These are phyloP conservation scores for Manacus vitellinus DNA, from an alignment of 2,113 vertebrate species.

Conservation along the genomic window DNA sequence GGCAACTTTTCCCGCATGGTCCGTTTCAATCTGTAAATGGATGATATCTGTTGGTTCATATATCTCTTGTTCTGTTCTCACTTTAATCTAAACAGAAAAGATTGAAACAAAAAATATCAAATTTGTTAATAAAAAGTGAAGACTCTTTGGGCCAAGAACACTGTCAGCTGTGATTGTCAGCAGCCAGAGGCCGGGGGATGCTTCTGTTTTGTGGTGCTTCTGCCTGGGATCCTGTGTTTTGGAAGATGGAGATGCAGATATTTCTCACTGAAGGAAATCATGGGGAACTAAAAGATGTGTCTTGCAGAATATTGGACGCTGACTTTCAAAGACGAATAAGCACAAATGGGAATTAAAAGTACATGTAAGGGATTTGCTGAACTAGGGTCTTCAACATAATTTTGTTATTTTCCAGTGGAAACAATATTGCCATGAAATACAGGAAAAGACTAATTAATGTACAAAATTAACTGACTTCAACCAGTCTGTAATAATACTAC, in stretches of 20 bases:
- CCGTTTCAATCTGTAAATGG: conserved; percentile 34
- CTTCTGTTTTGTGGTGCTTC: neutral
- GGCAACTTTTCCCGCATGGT: conserved; percentile 63
- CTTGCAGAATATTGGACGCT: neutral
- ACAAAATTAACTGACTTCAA: neutral
- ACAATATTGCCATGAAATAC: neutral
- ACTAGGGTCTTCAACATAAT: neutral
- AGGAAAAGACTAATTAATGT: neutral
- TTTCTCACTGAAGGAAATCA: neutral
- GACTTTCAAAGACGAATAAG: neutral
- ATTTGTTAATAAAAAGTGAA: neutral
- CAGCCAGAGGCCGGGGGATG: neutral
- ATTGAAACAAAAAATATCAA: neutral
- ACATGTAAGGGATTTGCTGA: neutral
- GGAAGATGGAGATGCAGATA: neutral
- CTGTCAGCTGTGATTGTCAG: neutral
- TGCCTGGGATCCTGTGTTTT: accelerated
- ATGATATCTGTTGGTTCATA: neutral
- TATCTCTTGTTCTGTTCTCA: neutral
- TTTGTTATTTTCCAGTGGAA: neutral
- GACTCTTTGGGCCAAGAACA: neutral
- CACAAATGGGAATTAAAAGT: neutral
- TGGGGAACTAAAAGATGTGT: neutral
- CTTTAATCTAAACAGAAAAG: conserved; percentile 48
- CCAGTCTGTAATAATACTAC: neutral